Percentiles rank a stretch among this genome's conserved stretches.
Conservation (phyloP, 1,140 invertebrate genomes). For the Camponotus floridanus region DNA sequence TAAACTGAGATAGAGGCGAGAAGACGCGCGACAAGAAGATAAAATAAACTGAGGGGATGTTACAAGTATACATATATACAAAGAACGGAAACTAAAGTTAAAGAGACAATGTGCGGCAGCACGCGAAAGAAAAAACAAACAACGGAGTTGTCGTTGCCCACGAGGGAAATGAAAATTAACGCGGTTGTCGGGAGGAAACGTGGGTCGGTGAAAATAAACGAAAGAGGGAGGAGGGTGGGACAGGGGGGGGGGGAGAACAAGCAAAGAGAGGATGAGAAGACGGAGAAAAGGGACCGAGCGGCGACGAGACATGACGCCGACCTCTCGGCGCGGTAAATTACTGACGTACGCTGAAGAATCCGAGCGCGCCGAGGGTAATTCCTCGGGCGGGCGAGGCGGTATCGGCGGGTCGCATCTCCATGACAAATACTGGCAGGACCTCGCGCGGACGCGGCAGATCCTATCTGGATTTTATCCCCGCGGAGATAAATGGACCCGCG, state of each 20-base stretch:
- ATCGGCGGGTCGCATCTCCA: slow-evolving; percentile 80
- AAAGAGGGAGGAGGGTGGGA: neutral
- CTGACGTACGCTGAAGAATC: slow-evolving; percentile 76
- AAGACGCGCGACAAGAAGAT: neutral
- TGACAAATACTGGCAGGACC: slow-evolving; percentile 83
- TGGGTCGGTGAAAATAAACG: slow-evolving; percentile 27
- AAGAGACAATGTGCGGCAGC: neutral
- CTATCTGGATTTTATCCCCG: slow-evolving; percentile 78
- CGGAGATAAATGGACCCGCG: slow-evolving; percentile 81
- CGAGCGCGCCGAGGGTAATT: slow-evolving; percentile 75
- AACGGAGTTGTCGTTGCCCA: slow-evolving; percentile 11
- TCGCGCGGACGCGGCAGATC: slow-evolving; percentile 79
- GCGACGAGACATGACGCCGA: slow-evolving; percentile 62
- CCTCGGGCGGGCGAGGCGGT: slow-evolving; percentile 73
- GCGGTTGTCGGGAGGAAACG: slow-evolving; percentile 25
- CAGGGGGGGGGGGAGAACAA: neutral
- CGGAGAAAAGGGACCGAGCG: neutral
- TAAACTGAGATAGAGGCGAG: neutral
- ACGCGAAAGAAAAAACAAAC: slow-evolving; percentile 27
- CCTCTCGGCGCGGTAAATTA: slow-evolving; percentile 71
- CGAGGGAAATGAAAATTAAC: slow-evolving; percentile 35
- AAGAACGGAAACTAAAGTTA: slow-evolving; percentile 22
- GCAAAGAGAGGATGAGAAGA: neutral
- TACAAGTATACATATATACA: neutral
- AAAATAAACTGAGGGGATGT: slow-evolving; percentile 29